Base-by-base conservation (phyloP, 2,888 invertebrate species). In the Hirtodrosophila duncani region DNA sequence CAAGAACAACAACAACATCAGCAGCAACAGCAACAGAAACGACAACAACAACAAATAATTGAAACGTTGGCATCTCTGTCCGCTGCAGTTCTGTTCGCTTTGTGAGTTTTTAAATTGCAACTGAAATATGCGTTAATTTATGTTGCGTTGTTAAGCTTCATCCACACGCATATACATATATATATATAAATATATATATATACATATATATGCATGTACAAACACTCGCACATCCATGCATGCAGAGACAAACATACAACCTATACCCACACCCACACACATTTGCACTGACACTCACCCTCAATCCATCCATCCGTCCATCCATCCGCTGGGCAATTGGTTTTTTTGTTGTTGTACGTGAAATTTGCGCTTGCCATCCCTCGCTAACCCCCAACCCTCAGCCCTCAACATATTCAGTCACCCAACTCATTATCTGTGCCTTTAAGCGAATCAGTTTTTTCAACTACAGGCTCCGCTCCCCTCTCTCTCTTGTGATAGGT, bases 101-200 rank as follows among this genome's bases (percentile, higher is more conserved):
- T 72, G 74, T 71, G 78, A 70, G 55, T 78, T 72, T 78, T 72
- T 78, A 74, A 74, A 72, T 74, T 72, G 74, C 78, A 72, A 63
- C 78, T 74, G 72, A 72, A 72, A 72, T 72, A 72, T 72, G 72
- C 74, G 79, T 74, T 74, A 74, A 78, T 74, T 74, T 72, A 72
- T 72, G 72, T 75, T 79, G 66, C 46, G 48, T 53, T 60, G 53
- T 59, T 59, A 59, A 45, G 60, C 60, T 34, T 38, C 60, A 45
- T 41, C 37, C 52, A n/a, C n/a, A n/a, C 11, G 17, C 16, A 31
- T 14, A 27, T 4, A 38, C 38, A 26, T 8, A 16, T 24, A n/a
- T 24, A 9, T n/a, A 7, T 24, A 24, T 24, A n/a, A 24, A 24
- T 24, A 6, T n/a, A 24, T 9, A 24, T 24, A 24, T 31, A 17